Conservation (phyloP, 2,113 vertebrate species). For the Rynchops niger region DNA sequence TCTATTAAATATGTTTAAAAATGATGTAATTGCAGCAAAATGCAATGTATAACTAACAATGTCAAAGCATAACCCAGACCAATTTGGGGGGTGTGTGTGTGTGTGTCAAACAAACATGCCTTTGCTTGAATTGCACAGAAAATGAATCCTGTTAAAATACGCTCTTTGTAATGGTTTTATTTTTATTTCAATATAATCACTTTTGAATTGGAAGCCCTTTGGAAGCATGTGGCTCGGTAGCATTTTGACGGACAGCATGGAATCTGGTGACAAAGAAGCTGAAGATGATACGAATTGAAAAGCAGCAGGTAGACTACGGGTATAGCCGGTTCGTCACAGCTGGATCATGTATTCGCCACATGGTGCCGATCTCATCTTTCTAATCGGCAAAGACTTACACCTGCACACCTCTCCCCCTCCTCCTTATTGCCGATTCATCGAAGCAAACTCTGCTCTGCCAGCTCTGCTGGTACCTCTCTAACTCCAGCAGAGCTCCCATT, state of each 20-base stretch:
- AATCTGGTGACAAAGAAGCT: not conserved
- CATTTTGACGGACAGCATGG: not conserved
- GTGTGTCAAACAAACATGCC: not conserved
- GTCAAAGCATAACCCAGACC: not conserved
- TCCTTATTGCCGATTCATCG: not conserved
- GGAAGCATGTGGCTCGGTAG: not conserved
- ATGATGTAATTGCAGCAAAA: not conserved
- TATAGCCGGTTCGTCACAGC: not conserved
- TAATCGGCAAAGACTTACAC: not conserved
- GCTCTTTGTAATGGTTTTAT: not conserved
- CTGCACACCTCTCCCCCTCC: not conserved
- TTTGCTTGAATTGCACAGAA: not conserved
- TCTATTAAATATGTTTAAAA: not conserved
- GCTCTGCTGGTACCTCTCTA: not conserved
- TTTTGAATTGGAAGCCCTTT: not conserved
- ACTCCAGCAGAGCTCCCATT: not conserved
- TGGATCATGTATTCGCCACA: not conserved
- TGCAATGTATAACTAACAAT: not conserved
- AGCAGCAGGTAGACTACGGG: not conserved
- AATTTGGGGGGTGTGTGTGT: too few species aligned
- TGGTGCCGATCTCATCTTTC: not conserved
- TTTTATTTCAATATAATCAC: not conserved
- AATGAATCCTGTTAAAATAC: not conserved
- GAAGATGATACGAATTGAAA: not conserved
- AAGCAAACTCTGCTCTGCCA: not conserved